A percentile compares a stretch with the other conserved stretches of the same genome.
phyloP scores from a whole-genome alignment of 2,888 invertebrate species.

The Nephrocerus scutellatus region DNA sequence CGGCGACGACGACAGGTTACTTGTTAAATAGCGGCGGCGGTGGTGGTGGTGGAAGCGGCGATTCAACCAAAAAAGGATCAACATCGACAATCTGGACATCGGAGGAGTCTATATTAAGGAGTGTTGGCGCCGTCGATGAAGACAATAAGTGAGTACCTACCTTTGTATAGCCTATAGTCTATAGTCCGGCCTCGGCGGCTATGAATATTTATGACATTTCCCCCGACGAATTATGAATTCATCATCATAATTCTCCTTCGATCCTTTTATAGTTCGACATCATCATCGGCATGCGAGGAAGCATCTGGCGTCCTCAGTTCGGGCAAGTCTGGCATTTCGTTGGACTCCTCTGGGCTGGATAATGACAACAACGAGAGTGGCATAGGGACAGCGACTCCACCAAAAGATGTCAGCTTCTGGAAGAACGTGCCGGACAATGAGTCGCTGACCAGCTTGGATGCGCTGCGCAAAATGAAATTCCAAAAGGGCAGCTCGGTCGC shows the following conservation, averaged over 20 bases:
- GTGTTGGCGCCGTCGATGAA: slow-evolving; percentile 48
- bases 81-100: slow-evolving; percentile 48
- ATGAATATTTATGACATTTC: slow-evolving; percentile 20
- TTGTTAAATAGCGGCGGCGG: slow-evolving; percentile 29
- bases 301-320: slow-evolving; percentile 44
- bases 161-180: no score
- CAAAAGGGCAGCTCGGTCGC: slow-evolving; percentile 42
- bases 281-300: slow-evolving; percentile 47
- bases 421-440: slow-evolving; percentile 39
- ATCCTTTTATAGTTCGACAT: slow-evolving; percentile 39
- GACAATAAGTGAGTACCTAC: slow-evolving; percentile 49
- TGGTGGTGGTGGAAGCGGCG: slow-evolving; percentile 22
- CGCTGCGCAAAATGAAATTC: slow-evolving; percentile 42
- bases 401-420: slow-evolving; percentile 45
- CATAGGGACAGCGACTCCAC: slow-evolving; percentile 45
- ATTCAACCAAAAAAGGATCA: slow-evolving; percentile 47
- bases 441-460: slow-evolving; percentile 41
- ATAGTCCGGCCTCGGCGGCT: no score
- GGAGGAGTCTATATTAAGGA: slow-evolving; percentile 47
- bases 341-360: slow-evolving; percentile 45
- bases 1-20: slow-evolving; percentile 28
- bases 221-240: slow-evolving; percentile 16
- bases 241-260: neutral
- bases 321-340: slow-evolving; percentile 45
- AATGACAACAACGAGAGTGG: slow-evolving; percentile 46